These are phyloP conservation scores for Strigamia transsilvanica DNA, from an alignment of 2,888 invertebrate species.

Conservation along the genomic window DNA sequence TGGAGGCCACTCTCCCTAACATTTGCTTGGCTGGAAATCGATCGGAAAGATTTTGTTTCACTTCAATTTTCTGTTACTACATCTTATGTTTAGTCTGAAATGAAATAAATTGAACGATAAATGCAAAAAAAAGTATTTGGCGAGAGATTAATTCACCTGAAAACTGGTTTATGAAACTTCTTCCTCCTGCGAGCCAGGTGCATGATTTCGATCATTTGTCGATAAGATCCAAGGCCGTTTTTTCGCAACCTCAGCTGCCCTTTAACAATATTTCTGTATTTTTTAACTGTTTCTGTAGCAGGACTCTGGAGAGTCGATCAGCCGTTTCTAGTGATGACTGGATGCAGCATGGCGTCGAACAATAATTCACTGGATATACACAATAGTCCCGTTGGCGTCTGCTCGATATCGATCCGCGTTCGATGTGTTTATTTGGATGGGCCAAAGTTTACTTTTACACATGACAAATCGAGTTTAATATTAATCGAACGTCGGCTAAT, in stretches of 20 bases:
- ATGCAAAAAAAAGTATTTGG: not conserved
- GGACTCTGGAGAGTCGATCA: too few species aligned
- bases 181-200: not conserved
- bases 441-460: slow-evolving; percentile 9
- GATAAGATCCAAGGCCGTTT: slow-evolving; percentile 10
- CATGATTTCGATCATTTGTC: slow-evolving; percentile 14
- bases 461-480: not conserved
- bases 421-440: slow-evolving; percentile 8
- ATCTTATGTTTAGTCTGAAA: not conserved
- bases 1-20: slow-evolving; percentile 15
- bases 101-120: slow-evolving; percentile 1
- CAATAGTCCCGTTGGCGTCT: slow-evolving; percentile 10
- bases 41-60: slow-evolving; percentile 9
- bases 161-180: slow-evolving; percentile 12
- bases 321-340: not conserved
- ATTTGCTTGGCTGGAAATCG: slow-evolving; percentile 2
- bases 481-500: not conserved
- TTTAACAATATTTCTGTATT: not conserved
- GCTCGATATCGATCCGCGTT: not conserved
- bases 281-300: not conserved
- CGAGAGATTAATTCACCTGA: not conserved
- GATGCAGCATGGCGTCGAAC: not conserved
- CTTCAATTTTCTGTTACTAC: not conserved
- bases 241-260: not conserved
- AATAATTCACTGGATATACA: slow-evolving; percentile 3